Evolutionary conservation across 2,113 vertebrate species (phyloP).

Genomic region (Tylochromis polylepis): DNA sequence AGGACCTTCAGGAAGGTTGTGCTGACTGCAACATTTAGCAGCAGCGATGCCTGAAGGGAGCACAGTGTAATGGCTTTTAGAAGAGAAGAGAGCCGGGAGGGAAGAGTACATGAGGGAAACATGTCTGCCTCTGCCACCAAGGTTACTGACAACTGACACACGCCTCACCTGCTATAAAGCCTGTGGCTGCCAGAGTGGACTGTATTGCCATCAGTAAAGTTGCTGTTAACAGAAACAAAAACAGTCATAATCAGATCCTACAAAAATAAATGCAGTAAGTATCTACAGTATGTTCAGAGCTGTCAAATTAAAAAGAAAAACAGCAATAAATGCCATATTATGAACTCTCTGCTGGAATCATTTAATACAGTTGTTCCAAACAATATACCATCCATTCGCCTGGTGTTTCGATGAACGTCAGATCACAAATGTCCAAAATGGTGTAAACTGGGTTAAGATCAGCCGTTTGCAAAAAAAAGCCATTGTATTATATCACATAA

Average conservation of each 20-base stretch:
- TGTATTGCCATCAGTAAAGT: neutral
- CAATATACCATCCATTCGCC: neutral
- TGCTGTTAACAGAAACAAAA: constrained; percentile 22
- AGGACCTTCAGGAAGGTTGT: constrained; percentile 6
- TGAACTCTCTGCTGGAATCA: neutral
- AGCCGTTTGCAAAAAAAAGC: neutral
- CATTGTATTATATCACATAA: neutral
- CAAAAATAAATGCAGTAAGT: neutral
- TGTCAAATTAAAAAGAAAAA: neutral
- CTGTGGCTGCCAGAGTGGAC: neutral
- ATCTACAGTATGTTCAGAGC: neutral
- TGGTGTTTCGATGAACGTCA: neutral
- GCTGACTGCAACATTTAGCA: constrained; percentile 26
- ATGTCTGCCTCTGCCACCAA: neutral
- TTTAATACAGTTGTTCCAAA: no score
- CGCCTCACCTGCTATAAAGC: constrained; percentile 20
- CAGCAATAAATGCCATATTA: accelerated
- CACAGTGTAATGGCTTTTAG: neutral
- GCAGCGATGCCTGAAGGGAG: constrained; percentile 8
- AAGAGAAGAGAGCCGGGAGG: neutral
- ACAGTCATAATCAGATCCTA: neutral
- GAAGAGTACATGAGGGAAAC: neutral
- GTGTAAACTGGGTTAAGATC: neutral
- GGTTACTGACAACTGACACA: neutral
- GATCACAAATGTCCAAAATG: neutral